Evolutionary conservation across 2,888 invertebrate species (phyloP).

Genomic region (Nephrotoma flavescens): DNA sequence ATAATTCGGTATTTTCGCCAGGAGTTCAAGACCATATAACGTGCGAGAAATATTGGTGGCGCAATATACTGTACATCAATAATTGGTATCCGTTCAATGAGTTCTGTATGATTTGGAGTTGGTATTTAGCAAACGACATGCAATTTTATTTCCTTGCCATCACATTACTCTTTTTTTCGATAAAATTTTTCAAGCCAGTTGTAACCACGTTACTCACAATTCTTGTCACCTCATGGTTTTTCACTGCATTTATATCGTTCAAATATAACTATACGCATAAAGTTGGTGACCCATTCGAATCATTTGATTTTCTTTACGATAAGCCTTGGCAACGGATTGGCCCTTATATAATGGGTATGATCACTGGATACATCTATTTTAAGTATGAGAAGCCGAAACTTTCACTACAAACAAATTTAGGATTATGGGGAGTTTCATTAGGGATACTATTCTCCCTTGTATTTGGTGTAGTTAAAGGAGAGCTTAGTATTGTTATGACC

Average conservation of each 20-base stretch:
- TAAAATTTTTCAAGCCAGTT: conserved; percentile 50
- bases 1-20: conserved; percentile 57
- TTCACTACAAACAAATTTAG: conserved; percentile 37
- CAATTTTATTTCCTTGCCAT: conserved; percentile 60
- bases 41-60: conserved; percentile 71
- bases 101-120: conserved; percentile 71
- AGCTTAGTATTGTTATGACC: conserved; percentile 46
- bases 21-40: conserved; percentile 53
- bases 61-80: conserved; percentile 69
- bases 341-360: conserved; percentile 67
- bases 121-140: conserved; percentile 70
- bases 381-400: conserved; percentile 46
- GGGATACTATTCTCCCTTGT: conserved; percentile 46
- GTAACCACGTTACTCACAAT: conserved; percentile 40
- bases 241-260: conserved; percentile 59
- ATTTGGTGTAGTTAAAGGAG: conserved; percentile 52
- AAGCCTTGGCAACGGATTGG: conserved; percentile 74
- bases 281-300: conserved; percentile 66
- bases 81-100: conserved; percentile 61
- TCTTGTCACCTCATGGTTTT: conserved; percentile 57
- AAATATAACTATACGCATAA: conserved; percentile 57
- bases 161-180: conserved; percentile 46
- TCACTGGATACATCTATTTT: conserved; percentile 56
- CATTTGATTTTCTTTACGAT: conserved; percentile 69
- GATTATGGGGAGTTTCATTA: conserved; percentile 45